Evolutionary conservation across 2,888 invertebrate species (phyloP).

Genomic region (Tetranychus truncatus): DNA sequence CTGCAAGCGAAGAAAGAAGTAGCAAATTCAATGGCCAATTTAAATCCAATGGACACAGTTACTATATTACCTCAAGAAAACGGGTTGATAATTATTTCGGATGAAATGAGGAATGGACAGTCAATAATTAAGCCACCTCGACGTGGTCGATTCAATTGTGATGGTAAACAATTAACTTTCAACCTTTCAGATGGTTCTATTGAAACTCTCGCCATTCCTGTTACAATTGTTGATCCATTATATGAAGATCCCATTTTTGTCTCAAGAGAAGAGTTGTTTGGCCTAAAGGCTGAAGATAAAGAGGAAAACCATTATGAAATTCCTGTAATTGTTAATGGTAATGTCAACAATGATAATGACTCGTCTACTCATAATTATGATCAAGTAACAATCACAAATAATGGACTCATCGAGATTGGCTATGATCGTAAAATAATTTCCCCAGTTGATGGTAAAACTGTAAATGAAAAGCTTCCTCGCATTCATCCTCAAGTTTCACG

Average conservation of each 20-base stretch:
- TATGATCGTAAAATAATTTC: not conserved
- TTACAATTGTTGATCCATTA: constrained; percentile 1
- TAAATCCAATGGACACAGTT: too few species aligned
- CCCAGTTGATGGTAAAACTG: not conserved
- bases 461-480: not conserved
- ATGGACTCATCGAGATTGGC: not conserved
- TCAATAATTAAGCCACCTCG: not conserved
- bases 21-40: too few species aligned
- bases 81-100: not conserved
- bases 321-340: not conserved
- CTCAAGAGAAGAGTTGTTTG: constrained; percentile 16
- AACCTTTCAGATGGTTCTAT: not conserved
- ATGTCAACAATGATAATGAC: too few species aligned
- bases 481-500: constrained; percentile 12
- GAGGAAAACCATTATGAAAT: constrained; percentile 11
- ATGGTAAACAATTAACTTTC: not conserved
- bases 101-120: not conserved
- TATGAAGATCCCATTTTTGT: constrained; percentile 18
- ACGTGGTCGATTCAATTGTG: not conserved
- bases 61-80: too few species aligned
- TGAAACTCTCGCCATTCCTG: not conserved
- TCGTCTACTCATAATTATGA: not conserved
- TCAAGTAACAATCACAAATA: not conserved
- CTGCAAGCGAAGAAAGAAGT: too few species aligned
- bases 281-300: constrained; percentile 5